A percentile compares a stretch with the other conserved stretches of the same genome.
Conservation (phyloP, 2,888 invertebrate species). For the Macaria liturata region DNA sequence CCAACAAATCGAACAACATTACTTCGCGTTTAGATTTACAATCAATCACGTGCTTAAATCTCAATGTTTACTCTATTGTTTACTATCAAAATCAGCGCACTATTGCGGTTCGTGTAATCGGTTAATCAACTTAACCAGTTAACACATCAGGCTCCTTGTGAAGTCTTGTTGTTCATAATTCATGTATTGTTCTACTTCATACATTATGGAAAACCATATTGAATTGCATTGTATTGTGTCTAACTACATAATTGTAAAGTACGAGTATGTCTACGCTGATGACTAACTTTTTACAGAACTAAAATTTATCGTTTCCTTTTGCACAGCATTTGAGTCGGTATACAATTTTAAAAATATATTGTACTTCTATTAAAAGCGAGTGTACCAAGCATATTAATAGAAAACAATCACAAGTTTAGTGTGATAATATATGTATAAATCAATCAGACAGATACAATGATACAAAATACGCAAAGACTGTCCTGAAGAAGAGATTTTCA, state of each 20-base stretch:
- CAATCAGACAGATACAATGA: no score
- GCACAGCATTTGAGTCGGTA: not conserved
- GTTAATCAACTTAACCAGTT: slow-evolving; percentile 21
- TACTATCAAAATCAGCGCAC: slow-evolving; percentile 1
- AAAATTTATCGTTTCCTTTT: not conserved
- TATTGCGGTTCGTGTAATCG: slow-evolving; percentile 21
- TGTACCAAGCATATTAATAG: no score
- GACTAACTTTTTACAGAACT: not conserved
- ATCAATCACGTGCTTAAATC: not conserved
- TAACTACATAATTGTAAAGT: not conserved
- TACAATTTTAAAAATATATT: no score
- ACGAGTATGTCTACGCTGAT: not conserved
- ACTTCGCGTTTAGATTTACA: not conserved
- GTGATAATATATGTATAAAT: no score
- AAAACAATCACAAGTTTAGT: no score
- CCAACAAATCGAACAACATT: no score
- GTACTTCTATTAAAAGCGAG: no score
- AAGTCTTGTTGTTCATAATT: no score
- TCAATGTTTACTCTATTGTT: not conserved
- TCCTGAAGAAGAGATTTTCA: no score
- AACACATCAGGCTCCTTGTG: slow-evolving; percentile 17
- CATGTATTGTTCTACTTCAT: slow-evolving; percentile 35
- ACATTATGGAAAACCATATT: slow-evolving; percentile 40
- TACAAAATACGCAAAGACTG: no score
- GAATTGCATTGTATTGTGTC: slow-evolving; percentile 14